Evolutionary conservation across 1,140 invertebrate species (phyloP).

Genomic region (Bombus turneri): DNA sequence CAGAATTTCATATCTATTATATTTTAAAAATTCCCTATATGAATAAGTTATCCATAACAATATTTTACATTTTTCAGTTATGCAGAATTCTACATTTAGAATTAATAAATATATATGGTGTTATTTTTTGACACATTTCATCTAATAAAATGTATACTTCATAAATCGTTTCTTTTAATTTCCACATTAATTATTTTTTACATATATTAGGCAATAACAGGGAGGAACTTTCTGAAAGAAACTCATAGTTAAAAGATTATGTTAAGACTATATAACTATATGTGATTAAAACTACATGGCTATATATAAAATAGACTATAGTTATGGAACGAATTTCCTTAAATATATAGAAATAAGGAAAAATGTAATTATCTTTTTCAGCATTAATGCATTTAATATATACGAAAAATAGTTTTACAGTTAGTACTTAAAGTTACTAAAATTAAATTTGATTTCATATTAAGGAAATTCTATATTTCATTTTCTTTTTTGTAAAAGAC

Average conservation of each 20-base stretch:
- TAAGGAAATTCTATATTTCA: background rate
- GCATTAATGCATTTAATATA: background rate
- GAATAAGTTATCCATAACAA: background rate
- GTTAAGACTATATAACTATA: background rate
- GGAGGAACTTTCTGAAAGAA: background rate
- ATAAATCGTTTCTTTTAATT: conserved; percentile 10
- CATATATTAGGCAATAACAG: background rate
- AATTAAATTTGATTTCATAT: background rate
- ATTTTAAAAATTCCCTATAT: conserved; percentile 14
- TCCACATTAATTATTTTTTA: background rate
- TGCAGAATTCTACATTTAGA: conserved; percentile 17
- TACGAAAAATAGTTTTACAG: no score
- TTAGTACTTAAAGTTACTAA: background rate
- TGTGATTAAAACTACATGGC: background rate
- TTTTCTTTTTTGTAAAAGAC: conserved; percentile 1
- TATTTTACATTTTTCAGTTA: conserved; percentile 14
- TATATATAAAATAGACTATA: no score
- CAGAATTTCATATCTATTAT: conserved; percentile 29
- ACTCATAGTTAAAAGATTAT: background rate
- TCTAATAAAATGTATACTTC: conserved; percentile 38
- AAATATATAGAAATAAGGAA: background rate
- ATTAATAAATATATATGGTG: conserved; percentile 14
- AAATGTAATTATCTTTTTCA: background rate
- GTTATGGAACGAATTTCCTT: background rate
- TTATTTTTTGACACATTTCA: conserved; percentile 37